phyloP scores from a whole-genome alignment of 2,113 vertebrate species.

The Menura novaehollandiae region DNA sequence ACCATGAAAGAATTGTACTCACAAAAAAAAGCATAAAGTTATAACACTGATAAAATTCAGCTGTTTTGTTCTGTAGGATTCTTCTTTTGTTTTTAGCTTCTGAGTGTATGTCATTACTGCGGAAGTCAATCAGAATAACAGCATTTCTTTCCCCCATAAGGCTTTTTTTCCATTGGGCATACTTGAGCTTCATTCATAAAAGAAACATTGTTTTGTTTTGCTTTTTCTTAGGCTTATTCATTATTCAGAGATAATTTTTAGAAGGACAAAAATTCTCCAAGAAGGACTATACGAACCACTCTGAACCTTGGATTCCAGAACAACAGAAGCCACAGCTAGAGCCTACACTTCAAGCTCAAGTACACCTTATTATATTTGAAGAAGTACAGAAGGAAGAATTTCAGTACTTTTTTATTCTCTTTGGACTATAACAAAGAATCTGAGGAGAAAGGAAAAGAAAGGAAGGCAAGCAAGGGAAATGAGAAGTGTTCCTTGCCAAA shows the following conservation, averaged over 20 bases:
- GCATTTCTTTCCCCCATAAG: rapidly evolving
- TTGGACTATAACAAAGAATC: neutral
- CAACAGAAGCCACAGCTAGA: neutral
- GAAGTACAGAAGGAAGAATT: neutral
- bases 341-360: neutral
- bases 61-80: neutral
- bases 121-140: neutral
- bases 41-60: neutral
- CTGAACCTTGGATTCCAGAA: neutral
- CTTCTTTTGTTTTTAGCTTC: neutral
- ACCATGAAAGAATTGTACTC: neutral
- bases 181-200: neutral
- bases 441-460: neutral
- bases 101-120: neutral
- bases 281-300: neutral
- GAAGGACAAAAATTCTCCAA: neutral
- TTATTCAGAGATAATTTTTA: neutral
- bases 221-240: neutral
- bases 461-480: neutral
- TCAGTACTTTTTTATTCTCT: neutral
- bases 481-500: neutral
- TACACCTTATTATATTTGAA: neutral
- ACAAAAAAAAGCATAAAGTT: neutral
- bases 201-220: neutral
- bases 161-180: neutral